Evolutionary conservation across 2,797 vertebrate species (phyloP).

Genomic region (Pygocentrus nattereri): DNA sequence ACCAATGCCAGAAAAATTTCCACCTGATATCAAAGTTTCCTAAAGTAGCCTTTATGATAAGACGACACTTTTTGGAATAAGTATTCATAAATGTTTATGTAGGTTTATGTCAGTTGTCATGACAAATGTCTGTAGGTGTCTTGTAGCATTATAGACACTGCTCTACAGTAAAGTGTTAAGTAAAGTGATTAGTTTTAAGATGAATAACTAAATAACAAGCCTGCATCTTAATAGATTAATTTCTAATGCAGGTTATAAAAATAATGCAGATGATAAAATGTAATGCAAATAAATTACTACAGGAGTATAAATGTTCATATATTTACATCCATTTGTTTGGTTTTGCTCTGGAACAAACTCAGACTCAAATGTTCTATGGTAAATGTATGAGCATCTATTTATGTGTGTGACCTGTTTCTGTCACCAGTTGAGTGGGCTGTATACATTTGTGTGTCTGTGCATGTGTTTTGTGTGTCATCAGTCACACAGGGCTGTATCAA

Average conservation of each 20-base stretch:
- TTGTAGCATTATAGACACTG: too few relatives aligned
- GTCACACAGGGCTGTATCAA: neutral
- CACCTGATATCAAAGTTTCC: too few relatives aligned
- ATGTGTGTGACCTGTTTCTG: constrained; percentile 1
- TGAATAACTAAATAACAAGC: too few relatives aligned
- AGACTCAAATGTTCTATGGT: neutral
- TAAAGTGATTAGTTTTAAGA: too few relatives aligned
- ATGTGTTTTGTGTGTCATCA: constrained; percentile 7
- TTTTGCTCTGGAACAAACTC: neutral
- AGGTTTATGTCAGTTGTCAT: too few relatives aligned
- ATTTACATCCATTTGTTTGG: neutral
- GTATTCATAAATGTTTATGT: too few relatives aligned
- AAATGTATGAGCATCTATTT: neutral
- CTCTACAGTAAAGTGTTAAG: too few relatives aligned
- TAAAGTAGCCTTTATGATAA: too few relatives aligned
- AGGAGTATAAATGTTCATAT: neutral
- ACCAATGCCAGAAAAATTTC: too few relatives aligned
- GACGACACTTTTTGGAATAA: too few relatives aligned
- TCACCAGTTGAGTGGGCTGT: neutral
- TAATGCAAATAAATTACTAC: neutral
- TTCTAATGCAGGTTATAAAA: neutral
- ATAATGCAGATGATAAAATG: neutral
- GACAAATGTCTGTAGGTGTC: too few relatives aligned
- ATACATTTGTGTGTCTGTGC: neutral
- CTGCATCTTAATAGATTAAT: neutral